These are phyloP conservation scores for Harpegnathos saltator DNA, from an alignment of 1,140 invertebrate species.

Conservation along the genomic window DNA sequence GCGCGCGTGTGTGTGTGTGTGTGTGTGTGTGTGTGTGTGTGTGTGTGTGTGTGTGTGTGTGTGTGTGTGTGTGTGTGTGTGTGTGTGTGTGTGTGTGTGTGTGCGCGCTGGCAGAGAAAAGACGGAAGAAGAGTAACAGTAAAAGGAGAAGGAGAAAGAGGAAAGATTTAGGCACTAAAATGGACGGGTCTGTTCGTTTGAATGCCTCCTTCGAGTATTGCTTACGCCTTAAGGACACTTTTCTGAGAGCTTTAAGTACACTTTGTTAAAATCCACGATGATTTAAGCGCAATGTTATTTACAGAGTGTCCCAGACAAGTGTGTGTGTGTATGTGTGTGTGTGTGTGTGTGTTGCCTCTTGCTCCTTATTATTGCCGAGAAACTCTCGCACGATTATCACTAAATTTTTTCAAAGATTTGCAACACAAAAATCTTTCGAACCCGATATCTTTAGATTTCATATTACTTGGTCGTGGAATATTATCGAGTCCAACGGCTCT, in stretches of 20 bases:
- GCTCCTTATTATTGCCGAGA: slow-evolving; percentile 12
- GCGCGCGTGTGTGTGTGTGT: no score
- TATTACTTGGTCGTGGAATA: background rate
- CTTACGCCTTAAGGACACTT: slow-evolving; percentile 77
- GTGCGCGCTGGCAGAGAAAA: background rate
- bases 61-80: no score
- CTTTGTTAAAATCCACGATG: slow-evolving; percentile 65
- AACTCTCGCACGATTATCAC: background rate
- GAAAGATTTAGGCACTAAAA: slow-evolving; percentile 82
- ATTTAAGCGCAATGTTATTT: slow-evolving; percentile 30
- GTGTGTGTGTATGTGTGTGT: background rate
- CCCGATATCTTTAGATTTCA: background rate
- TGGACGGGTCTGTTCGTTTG: slow-evolving; percentile 80
- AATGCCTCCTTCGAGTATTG: slow-evolving; percentile 69
- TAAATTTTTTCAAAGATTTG: background rate
- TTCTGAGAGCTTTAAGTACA: slow-evolving; percentile 79
- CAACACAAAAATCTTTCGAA: background rate
- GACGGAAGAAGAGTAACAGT: background rate
- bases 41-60: slow-evolving; percentile 41
- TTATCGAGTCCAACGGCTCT: background rate
- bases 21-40: no score
- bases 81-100: no score
- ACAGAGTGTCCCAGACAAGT: slow-evolving; percentile 9
- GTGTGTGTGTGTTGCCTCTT: background rate
- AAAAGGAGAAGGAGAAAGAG: background rate